phyloP scores from a whole-genome alignment of 2,888 invertebrate genomes.

The Sabatieria punctata region DNA sequence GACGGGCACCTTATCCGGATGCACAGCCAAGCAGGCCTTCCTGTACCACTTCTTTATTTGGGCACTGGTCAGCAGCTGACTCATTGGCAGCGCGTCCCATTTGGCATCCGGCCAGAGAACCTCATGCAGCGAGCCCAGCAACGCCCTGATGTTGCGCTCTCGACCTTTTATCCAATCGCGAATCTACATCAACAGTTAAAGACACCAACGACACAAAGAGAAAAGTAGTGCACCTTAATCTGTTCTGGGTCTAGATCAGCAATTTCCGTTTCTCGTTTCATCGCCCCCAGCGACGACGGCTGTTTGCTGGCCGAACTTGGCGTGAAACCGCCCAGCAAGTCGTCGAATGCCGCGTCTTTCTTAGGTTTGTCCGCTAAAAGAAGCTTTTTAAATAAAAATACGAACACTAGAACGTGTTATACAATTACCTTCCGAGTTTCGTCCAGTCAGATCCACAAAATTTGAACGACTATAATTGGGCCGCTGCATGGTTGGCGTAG shows the following conservation, averaged over 20 bases:
- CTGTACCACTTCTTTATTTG: conserved; percentile 92
- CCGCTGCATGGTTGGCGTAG: not conserved
- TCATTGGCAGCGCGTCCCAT: conserved; percentile 86
- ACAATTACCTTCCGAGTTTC: too few species aligned
- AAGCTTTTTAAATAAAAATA: too few species aligned
- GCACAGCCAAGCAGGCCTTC: conserved; percentile 85
- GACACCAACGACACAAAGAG: conserved; percentile 5
- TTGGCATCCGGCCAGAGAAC: conserved; percentile 61
- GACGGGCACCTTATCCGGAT: conserved; percentile 85
- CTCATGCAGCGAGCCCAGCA: conserved; percentile 79
- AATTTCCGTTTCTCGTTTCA: conserved; percentile 32
- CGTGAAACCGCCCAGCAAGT: conserved; percentile 33
- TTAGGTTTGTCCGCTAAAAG: too few species aligned
- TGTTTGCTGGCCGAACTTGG: too few species aligned
- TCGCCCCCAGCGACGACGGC: conserved; percentile 33
- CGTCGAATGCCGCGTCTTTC: too few species aligned
- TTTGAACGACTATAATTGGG: conserved; percentile 15
- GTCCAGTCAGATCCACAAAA: too few species aligned
- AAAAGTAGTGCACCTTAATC: conserved; percentile 30
- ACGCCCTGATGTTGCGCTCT: conserved; percentile 81
- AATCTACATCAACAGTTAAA: conserved; percentile 39
- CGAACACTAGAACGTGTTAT: too few species aligned
- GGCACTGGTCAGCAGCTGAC: conserved; percentile 67
- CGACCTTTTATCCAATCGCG: conserved; percentile 71
- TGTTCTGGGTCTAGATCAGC: conserved; percentile 35